Percentiles rank a stretch among this genome's conserved stretches.
phyloP scores from a whole-genome alignment of 2,888 invertebrate species.

The Acanthosepion esculentum region DNA sequence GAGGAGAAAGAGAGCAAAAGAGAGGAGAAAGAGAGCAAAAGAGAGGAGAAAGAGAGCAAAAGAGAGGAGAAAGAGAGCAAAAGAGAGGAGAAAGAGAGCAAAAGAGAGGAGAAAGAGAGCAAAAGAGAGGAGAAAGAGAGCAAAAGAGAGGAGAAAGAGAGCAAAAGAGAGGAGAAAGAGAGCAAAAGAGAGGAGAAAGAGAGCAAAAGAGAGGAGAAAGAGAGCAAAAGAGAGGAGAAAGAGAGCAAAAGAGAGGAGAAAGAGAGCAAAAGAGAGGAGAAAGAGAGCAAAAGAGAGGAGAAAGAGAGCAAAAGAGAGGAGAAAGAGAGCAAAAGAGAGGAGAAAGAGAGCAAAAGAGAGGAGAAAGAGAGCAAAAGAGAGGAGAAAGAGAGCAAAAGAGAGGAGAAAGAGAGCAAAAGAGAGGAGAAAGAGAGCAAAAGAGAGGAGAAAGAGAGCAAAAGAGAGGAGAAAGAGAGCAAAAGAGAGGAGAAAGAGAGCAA shows the following conservation, averaged over 20 bases:
- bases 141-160: fast-evolving
- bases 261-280: too few relatives aligned
- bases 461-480: not conserved
- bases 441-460: too few relatives aligned
- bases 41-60: not conserved
- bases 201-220: not conserved
- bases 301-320: not conserved
- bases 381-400: too few relatives aligned
- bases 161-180: too few relatives aligned
- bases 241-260: not conserved
- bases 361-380: too few relatives aligned
- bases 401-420: not conserved
- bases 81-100: too few relatives aligned
- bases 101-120: not conserved
- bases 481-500: not conserved
- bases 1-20: too few relatives aligned
- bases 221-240: not conserved
- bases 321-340: too few relatives aligned
- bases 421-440: not conserved
- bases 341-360: too few relatives aligned
- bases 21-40: not conserved
- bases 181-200: too few relatives aligned
- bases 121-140: not conserved
- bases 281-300: not conserved
- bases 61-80: too few relatives aligned